A percentile compares a stretch with the other conserved stretches of the same genome.
phyloP scores from a whole-genome alignment of 2,888 invertebrate species.

The Tetropium fuscum region DNA sequence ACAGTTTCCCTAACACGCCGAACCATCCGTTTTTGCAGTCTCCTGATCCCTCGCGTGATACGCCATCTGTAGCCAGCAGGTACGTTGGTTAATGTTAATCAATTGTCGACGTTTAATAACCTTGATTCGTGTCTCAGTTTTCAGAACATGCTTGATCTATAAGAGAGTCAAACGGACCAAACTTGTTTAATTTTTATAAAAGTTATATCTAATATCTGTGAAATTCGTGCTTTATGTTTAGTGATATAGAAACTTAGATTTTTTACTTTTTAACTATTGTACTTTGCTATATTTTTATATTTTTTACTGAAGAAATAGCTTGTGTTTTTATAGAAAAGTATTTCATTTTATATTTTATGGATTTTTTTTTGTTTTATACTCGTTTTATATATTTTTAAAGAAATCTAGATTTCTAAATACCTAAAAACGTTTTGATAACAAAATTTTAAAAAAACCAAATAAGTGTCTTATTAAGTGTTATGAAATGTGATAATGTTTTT shows the following conservation, averaged over 20 bases:
- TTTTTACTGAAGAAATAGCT: constrained; percentile 22
- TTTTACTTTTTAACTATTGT: constrained; percentile 24
- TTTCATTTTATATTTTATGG: constrained; percentile 25
- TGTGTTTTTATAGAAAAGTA: constrained; percentile 21
- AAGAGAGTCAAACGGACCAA: constrained; percentile 40
- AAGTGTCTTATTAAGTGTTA: no score
- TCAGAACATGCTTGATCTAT: constrained; percentile 63
- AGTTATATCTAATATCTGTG: constrained; percentile 32
- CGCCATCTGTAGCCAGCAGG: constrained; percentile 83
- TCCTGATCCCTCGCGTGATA: constrained; percentile 81
- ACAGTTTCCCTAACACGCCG: constrained; percentile 74
- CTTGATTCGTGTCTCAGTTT: constrained; percentile 54
- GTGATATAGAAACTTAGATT: constrained; percentile 31
- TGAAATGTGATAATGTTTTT: no score
- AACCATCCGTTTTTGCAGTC: constrained; percentile 77
- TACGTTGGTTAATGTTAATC: constrained; percentile 57
- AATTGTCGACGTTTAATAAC: constrained; percentile 1
- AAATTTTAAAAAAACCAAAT: no score
- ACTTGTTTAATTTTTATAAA: constrained; percentile 15
- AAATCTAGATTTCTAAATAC: no score
- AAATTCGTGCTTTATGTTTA: constrained; percentile 43
- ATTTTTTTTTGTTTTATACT: constrained; percentile 1
- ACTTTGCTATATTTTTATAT: constrained; percentile 31
- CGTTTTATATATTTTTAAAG: no score
- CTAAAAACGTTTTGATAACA: no score